A percentile compares a stretch with the other conserved stretches of the same genome.
These are phyloP conservation scores for Beaufortia kweichowensis DNA, from an alignment of 2,113 vertebrate genomes.

Conservation along the genomic window DNA sequence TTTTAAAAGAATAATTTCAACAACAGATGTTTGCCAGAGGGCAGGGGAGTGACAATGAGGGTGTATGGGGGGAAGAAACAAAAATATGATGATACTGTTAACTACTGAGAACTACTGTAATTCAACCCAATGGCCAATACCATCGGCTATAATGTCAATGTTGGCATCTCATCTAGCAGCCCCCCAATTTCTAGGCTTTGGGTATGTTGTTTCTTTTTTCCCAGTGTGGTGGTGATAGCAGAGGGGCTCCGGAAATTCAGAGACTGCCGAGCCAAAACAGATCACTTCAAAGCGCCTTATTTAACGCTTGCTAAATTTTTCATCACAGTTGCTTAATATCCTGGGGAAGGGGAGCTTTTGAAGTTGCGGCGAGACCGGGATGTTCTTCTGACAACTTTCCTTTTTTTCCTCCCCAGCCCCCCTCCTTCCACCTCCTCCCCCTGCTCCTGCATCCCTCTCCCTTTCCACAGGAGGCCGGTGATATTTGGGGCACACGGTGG, in stretches of 20 bases:
- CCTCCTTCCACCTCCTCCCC: conserved; percentile 65
- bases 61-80: conserved; percentile 20
- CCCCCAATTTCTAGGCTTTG: conserved; percentile 53
- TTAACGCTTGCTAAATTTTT: conserved; percentile 85
- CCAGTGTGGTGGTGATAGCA: conserved; percentile 64
- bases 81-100: not conserved
- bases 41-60: conserved; percentile 52
- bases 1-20: conserved; percentile 61
- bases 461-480: conserved; percentile 55
- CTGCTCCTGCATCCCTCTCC: conserved; percentile 60
- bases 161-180: conserved; percentile 60
- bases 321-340: conserved; percentile 85
- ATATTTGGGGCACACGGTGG: conserved; percentile 48
- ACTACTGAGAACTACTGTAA: not conserved
- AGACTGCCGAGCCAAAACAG: conserved; percentile 81
- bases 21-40: conserved; percentile 69
- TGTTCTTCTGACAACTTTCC: conserved; percentile 75
- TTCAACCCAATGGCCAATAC: conserved; percentile 45
- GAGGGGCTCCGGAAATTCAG: conserved; percentile 78
- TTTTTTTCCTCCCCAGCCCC: conserved; percentile 31
- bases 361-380: conserved; percentile 78
- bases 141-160: conserved; percentile 57
- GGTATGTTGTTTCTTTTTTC: conserved; percentile 26
- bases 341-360: conserved; percentile 83
- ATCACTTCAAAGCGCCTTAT: conserved; percentile 85